Evolutionary conservation across 1,140 invertebrate genomes (phyloP), one percentile per base, ranked within the genome.

Genomic region (Scaptodrosophila lebanonensis): DNA sequence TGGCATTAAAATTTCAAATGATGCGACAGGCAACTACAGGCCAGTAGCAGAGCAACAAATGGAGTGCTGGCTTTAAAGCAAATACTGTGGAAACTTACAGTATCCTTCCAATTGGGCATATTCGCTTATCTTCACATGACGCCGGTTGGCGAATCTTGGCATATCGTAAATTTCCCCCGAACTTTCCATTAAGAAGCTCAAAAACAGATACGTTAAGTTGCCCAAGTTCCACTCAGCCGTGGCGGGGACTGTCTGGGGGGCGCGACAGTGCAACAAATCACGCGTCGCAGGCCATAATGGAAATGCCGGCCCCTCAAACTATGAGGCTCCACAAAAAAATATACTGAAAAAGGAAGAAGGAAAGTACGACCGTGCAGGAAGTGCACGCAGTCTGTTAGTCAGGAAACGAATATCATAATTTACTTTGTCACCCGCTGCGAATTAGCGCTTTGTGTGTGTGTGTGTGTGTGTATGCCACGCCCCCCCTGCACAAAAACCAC

Each of bases 161-260:
- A 51, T 54, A 73, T 73, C 73, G 73, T 79, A 79, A 79, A 79
- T 79, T 79, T 73, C 13, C 25, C 33, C 45, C 42, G 75, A 79
- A 79, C 69, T 82, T 79, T 79, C 75, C 69, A 79, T 79, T 79
- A 79, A 82, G 76, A 79, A 79, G 66, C 76, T 79, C 75, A 79
- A 75, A 82, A 79, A 79, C 75, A 79, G 75, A 79, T 70, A 75
- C 70, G 70, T 70, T 67, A 79, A 79, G 56, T 75, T 82, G 45
- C 65, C 49, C 73, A 60, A 73, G 68, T 66, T 73, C 56, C 60
- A 58, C 50, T 16, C n/a, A 7, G 15, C 38, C 15, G 3, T 36
- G 16, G 1, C 7, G 27, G 3, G n/a, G 13, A 15, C 1, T 9
- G 29, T 1, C 25, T 29, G 27, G 62, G 48, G 57, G 65, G 48